Conservation (phyloP, 2,113 vertebrate species). For the Otus sunia region DNA sequence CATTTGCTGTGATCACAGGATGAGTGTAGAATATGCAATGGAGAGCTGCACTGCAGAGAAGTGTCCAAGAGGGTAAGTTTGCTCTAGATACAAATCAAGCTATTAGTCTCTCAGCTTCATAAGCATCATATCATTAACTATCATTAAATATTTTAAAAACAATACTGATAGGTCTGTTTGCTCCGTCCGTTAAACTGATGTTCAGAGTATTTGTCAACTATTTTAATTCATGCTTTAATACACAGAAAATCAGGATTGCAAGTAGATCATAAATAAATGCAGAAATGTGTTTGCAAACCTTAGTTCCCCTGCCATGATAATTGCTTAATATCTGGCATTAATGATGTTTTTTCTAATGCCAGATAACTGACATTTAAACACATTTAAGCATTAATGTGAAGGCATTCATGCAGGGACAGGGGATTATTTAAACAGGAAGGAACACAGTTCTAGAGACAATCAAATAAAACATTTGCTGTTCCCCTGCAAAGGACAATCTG, state of each 20-base stretch:
- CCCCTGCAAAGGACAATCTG: background rate
- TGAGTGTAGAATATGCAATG: background rate
- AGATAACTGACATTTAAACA: constrained; percentile 69
- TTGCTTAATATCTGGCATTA: constrained; percentile 73
- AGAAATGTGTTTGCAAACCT: constrained; percentile 59
- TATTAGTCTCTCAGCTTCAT: background rate
- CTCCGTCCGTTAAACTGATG: background rate
- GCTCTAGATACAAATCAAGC: background rate
- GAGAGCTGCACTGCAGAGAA: background rate
- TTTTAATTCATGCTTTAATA: constrained; percentile 16
- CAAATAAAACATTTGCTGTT: constrained; percentile 44
- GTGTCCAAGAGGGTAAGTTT: background rate
- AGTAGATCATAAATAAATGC: constrained; percentile 49
- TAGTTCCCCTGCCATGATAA: constrained; percentile 65
- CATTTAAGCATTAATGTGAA: constrained; percentile 54
- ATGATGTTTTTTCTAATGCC: constrained; percentile 64
- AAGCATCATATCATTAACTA: background rate
- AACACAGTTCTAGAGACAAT: constrained; percentile 30
- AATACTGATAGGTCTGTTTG: background rate
- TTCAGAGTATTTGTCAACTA: constrained; percentile 30
- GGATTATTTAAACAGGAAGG: constrained; percentile 52
- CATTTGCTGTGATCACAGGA: background rate
- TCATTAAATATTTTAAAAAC: background rate
- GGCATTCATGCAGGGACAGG: constrained; percentile 48
- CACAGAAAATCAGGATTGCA: background rate